Evolutionary conservation across 2,888 invertebrate species (phyloP), one percentile per base, ranked within the genome.

Genomic region (Hesperia comma): DNA sequence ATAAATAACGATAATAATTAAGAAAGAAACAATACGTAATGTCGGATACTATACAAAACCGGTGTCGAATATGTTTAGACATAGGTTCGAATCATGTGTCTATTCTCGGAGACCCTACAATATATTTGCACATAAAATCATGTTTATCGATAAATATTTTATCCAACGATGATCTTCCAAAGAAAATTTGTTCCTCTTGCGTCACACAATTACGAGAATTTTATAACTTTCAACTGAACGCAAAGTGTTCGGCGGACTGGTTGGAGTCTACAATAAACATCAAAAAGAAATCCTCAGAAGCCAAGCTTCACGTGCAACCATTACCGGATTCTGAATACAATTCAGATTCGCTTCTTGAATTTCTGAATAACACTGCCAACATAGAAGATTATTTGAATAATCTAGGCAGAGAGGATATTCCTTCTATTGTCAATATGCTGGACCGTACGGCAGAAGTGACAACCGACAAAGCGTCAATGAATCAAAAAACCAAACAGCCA

Each of bases 251-350:
- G 1, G 88, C 91, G 80, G 88, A 91, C 71, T 91, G 92, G 91
- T 75, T 93, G 1, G 88, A 90, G 70, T 85, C 90, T 14, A 79
- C 84, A 14, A 5, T 87, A 1, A 83, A 87, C 61, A 85, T 84
- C 54, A 87, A 85, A 68, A 67, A 84, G 72, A 92, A 88, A 70
- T 70, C 75, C 0, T 61, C 74, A 2, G 90, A 90, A 75, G 76
- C 74, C 1, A 92, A 90, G 80, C 81, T 80, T 8, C 79, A 81
- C 4, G 76, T 92, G n/a, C 90, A 90, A 70, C 92, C 92, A 0
- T 73, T 92, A 46, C 91, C 92, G 0, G 91, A 91, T 73, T 91
- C 90, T 0, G 92, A 93, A 79, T 92, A 92, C 71, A 92, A 92
- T 66, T 92, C 92, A 0, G 92, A 93, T 75, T 92, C 93, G 7